These are phyloP conservation scores for Dermochelys coriacea DNA, from an alignment of 2,797 vertebrate genomes.

Conservation along the genomic window DNA sequence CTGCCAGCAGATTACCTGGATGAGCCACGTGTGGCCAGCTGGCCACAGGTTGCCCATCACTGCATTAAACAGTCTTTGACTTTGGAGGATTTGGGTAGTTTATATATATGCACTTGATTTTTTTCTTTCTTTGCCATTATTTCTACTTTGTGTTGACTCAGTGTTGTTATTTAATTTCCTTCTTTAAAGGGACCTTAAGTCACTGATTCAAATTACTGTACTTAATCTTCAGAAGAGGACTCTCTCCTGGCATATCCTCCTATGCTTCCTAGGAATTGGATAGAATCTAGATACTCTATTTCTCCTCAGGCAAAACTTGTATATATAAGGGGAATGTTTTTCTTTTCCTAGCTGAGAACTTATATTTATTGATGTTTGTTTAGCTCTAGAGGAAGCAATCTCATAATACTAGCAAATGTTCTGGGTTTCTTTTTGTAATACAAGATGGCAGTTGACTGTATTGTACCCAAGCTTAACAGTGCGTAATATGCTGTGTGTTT, in stretches of 20 bases:
- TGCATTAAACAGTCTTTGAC: neutral
- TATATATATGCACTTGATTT: neutral
- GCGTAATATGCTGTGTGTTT: neutral
- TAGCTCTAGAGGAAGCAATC: neutral
- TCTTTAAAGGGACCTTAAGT: neutral
- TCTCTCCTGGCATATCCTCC: neutral
- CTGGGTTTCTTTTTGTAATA: neutral
- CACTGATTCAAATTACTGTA: neutral
- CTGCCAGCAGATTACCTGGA: too few species aligned
- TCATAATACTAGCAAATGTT: rapidly evolving
- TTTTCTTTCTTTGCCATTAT: neutral
- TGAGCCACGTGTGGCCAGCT: too few species aligned
- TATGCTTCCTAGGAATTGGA: neutral
- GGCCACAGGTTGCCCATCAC: too few species aligned
- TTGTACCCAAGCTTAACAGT: neutral
- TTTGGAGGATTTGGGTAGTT: neutral
- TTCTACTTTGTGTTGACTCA: neutral
- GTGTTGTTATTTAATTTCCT: neutral
- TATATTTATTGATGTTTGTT: neutral
- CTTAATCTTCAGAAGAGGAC: neutral
- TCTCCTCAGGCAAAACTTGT: neutral
- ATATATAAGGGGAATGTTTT: too few species aligned
- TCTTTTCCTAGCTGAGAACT: too few species aligned
- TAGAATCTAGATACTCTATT: rapidly evolving
- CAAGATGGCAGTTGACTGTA: neutral